Evolutionary conservation across 1,140 invertebrate species (phyloP).

Genomic region (Sarcophaga peregrina): DNA sequence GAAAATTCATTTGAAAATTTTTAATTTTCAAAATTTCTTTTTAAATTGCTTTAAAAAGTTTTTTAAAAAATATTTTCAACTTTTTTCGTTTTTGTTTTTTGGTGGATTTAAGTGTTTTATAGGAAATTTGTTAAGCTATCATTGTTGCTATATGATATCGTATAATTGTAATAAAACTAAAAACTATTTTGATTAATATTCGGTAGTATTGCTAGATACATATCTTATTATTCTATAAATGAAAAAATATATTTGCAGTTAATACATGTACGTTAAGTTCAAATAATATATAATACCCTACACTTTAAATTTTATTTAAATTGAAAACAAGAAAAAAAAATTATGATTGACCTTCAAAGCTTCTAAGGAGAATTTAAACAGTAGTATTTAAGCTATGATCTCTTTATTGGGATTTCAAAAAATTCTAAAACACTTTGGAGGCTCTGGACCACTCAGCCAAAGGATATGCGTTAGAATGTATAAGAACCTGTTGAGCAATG

Average conservation of each 20-base stretch:
- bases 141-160: background rate
- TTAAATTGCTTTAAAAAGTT: conserved; percentile 32
- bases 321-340: too few relatives aligned
- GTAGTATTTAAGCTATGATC: too few relatives aligned
- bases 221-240: background rate
- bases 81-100: background rate
- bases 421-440: too few relatives aligned
- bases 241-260: background rate
- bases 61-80: conserved; percentile 1
- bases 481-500: too few relatives aligned
- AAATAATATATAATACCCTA: too few relatives aligned
- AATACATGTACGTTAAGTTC: too few relatives aligned
- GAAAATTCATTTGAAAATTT: background rate
- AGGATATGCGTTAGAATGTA: too few relatives aligned
- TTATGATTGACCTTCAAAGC: too few relatives aligned
- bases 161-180: conserved; percentile 18
- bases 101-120: background rate
- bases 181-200: conserved; percentile 40
- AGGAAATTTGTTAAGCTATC: background rate
- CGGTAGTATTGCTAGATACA: background rate
- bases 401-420: too few relatives aligned
- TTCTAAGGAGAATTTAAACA: too few relatives aligned
- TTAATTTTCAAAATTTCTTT: conserved; percentile 9
- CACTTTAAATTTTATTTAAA: too few relatives aligned
- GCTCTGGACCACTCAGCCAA: too few relatives aligned